A percentile compares a stretch with the other conserved stretches of the same genome.
Conservation (phyloP, 53 echinoderm and acorn worm genomes). For the Arbacia lixula region DNA sequence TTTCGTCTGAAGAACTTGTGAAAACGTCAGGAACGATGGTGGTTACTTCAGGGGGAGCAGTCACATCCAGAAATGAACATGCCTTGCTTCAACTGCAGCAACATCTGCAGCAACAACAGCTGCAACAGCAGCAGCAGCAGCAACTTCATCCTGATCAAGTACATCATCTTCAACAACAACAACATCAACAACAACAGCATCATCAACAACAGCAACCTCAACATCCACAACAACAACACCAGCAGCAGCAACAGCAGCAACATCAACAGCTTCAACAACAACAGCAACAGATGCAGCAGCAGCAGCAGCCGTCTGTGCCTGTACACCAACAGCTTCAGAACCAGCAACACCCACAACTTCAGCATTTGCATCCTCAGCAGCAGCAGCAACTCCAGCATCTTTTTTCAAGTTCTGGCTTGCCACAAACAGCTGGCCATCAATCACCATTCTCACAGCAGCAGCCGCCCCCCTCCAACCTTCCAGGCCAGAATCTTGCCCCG, state of each 20-base stretch:
- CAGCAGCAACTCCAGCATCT: conserved; percentile 45
- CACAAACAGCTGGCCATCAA: conserved; percentile 9
- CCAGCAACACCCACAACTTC: conserved; percentile 24
- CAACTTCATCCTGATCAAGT: conserved; percentile 49
- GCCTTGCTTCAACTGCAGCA: conserved; percentile 41
- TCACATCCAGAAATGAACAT: conserved; percentile 24
- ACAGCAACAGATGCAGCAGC: conserved; percentile 31
- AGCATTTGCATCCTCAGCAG: conserved; percentile 36
- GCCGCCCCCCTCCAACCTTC: conserved; percentile 3
- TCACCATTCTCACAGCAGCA: conserved; percentile 25
- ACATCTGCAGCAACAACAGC: too few species aligned
- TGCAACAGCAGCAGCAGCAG: conserved; percentile 45
- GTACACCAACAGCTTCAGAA: conserved; percentile 25
- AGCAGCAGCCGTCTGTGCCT: neutral
- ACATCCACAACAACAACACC: conserved; percentile 52
- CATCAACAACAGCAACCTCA: conserved; percentile 35
- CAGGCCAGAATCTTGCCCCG: conserved; percentile 22
- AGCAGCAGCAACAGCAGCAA: conserved; percentile 49
- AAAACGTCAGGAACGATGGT: neutral
- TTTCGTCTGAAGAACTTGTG: conserved; percentile 56
- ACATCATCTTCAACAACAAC: conserved; percentile 25
- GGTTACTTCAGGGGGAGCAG: neutral
- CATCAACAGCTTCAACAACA: conserved; percentile 36
- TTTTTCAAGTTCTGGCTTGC: conserved; percentile 14
- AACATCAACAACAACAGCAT: conserved; percentile 43